Evolutionary conservation across 2,888 invertebrate genomes (phyloP).

Genomic region (Tetragonula carbonaria): DNA sequence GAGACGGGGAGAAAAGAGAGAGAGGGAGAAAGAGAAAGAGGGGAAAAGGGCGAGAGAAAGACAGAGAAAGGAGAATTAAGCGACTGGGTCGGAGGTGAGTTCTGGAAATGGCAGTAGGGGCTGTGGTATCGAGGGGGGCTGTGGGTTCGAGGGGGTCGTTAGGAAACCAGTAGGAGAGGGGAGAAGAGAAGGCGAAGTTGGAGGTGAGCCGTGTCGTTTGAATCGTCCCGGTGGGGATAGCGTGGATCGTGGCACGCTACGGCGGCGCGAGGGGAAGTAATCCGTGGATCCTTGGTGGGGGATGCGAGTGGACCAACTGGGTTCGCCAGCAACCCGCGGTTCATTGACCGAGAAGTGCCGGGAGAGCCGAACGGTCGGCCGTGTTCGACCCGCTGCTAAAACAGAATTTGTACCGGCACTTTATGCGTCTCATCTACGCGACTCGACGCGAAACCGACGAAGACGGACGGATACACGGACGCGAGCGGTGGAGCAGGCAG

Average conservation of each 20-base stretch:
- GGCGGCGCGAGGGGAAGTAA: slow-evolving; percentile 51
- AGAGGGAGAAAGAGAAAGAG: neutral
- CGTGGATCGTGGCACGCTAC: slow-evolving; percentile 62
- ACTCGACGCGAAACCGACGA: slow-evolving; percentile 40
- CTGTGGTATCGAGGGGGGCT: slow-evolving; percentile 41
- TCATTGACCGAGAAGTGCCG: slow-evolving; percentile 82
- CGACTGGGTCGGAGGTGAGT: slow-evolving; percentile 71
- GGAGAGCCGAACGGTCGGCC: slow-evolving; percentile 73
- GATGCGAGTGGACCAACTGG: slow-evolving; percentile 83
- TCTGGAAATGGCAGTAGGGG: slow-evolving; percentile 66
- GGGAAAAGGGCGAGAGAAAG: slow-evolving; percentile 8
- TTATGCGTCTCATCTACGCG: slow-evolving; percentile 66
- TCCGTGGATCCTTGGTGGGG: slow-evolving; percentile 63
- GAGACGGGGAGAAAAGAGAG: neutral
- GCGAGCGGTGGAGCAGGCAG: neutral
- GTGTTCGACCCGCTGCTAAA: slow-evolving; percentile 70
- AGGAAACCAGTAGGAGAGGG: slow-evolving; percentile 20
- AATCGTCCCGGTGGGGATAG: slow-evolving; percentile 68
- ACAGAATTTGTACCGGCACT: slow-evolving; percentile 73
- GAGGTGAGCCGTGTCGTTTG: slow-evolving; percentile 68
- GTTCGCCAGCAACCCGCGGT: slow-evolving; percentile 83
- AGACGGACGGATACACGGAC: slow-evolving; percentile 29
- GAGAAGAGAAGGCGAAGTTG: slow-evolving; percentile 50
- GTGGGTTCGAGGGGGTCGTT: slow-evolving; percentile 8
- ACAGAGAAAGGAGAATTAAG: slow-evolving; percentile 66